These are phyloP conservation scores for Strix aluco DNA, from an alignment of 2,113 vertebrate species.

Conservation along the genomic window DNA sequence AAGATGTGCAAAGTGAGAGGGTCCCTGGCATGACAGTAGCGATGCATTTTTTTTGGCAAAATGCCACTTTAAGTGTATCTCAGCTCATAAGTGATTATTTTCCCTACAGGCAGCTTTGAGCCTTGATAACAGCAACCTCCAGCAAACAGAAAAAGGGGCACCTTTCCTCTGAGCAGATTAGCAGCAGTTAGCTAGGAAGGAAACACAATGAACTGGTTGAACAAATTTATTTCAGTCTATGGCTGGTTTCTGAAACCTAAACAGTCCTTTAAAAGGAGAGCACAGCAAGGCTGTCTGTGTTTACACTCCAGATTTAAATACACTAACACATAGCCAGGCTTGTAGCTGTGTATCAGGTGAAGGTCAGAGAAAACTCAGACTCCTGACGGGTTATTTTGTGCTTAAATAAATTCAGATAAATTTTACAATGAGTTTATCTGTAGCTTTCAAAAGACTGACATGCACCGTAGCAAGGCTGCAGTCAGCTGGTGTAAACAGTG, in stretches of 20 bases:
- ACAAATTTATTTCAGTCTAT: not conserved
- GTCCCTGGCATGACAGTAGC: not conserved
- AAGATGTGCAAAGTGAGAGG: not conserved
- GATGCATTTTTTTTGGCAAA: conserved; percentile 1
- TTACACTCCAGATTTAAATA: conserved; percentile 12
- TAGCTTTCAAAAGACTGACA: not conserved
- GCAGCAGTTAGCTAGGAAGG: not conserved
- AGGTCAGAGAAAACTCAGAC: conserved; percentile 21
- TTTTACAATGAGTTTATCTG: not conserved
- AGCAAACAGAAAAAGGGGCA: not conserved
- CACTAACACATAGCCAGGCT: not conserved
- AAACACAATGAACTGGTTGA: not conserved
- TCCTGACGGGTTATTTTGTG: not conserved
- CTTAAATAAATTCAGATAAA: conserved; percentile 39
- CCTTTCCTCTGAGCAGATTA: not conserved
- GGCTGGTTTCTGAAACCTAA: conserved; percentile 5
- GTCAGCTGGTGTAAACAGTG: not conserved
- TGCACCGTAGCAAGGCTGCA: not conserved
- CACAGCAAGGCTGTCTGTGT: not conserved
- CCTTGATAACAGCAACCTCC: not conserved
- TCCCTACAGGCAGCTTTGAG: not conserved
- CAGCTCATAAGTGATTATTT: not conserved
- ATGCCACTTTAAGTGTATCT: not conserved
- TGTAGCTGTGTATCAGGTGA: not conserved
- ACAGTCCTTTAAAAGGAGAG: not conserved